These are phyloP conservation scores for Mesorhabditis spiculigera DNA, from an alignment of 2,888 invertebrate species.

Conservation along the genomic window DNA sequence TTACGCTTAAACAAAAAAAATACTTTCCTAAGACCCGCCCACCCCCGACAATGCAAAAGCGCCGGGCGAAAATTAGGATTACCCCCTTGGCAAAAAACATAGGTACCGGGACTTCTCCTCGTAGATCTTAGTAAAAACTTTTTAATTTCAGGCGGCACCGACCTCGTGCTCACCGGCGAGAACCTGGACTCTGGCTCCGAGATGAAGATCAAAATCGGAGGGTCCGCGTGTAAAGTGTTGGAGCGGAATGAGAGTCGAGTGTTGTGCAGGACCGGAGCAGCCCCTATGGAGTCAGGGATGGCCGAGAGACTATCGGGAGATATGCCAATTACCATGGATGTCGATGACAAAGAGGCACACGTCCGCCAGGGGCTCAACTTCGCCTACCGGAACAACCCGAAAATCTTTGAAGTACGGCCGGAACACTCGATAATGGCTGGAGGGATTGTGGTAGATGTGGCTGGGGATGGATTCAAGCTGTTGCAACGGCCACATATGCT, in stretches of 20 bases:
- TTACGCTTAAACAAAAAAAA: no score
- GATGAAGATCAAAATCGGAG: conserved; percentile 69
- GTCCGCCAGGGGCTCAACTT: not conserved
- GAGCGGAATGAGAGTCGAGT: conserved; percentile 22
- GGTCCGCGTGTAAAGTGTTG: conserved; percentile 22
- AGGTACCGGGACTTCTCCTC: no score
- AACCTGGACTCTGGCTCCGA: conserved; percentile 92
- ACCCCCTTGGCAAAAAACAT: no score
- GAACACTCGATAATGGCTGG: conserved; percentile 66
- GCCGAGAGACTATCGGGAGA: no score
- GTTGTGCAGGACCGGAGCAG: conserved; percentile 28
- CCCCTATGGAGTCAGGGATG: not conserved
- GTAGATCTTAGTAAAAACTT: no score
- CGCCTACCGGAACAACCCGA: conserved; percentile 28
- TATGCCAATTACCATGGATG: not conserved
- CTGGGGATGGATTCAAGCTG: conserved; percentile 81
- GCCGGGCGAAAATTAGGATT: no score
- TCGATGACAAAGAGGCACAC: not conserved
- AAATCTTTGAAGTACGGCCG: conserved; percentile 24
- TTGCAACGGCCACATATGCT: conserved; percentile 91
- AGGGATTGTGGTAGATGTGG: conserved; percentile 83
- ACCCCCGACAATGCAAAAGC: no score
- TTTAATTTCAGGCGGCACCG: conserved; percentile 95
- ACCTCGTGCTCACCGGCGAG: conserved; percentile 80
- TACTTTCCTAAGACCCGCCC: no score